Evolutionary conservation across 1,140 invertebrate species (phyloP).

Genomic region (Aphidius gifuensis): DNA sequence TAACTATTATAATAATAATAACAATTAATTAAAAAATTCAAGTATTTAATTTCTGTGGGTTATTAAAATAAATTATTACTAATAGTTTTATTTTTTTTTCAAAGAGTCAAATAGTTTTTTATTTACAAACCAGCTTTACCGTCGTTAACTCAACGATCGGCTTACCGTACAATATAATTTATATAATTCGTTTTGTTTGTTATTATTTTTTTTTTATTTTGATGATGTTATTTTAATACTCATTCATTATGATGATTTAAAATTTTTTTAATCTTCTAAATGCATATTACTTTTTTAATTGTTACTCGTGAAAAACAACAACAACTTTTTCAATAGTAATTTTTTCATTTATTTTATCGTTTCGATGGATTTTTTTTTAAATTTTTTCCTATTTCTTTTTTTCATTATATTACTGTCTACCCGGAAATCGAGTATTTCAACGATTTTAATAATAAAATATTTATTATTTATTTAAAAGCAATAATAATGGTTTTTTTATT

Average conservation of each 20-base stretch:
- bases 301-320: no score
- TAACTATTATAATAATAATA: no score
- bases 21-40: no score
- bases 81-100: conserved; percentile 26
- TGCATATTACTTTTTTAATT: no score
- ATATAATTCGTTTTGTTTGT: conserved; percentile 21
- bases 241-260: conserved; percentile 31
- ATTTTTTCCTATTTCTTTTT: neutral
- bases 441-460: conserved; percentile 10
- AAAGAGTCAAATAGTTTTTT: conserved; percentile 55
- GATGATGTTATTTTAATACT: conserved; percentile 38
- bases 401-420: conserved; percentile 3
- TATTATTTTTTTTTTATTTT: conserved; percentile 16
- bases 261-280: conserved; percentile 17
- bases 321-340: no score
- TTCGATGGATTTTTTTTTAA: neutral
- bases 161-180: conserved; percentile 47
- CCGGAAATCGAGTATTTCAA: conserved; percentile 17
- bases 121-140: conserved; percentile 56
- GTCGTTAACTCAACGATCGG: conserved; percentile 50
- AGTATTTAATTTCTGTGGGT: neutral
- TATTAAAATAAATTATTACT: conserved; percentile 3
- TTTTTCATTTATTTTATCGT: neutral
- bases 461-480: neutral
- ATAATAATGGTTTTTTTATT: conserved; percentile 1